Conservation (phyloP, 1,140 invertebrate species). For the Diprion similis region DNA sequence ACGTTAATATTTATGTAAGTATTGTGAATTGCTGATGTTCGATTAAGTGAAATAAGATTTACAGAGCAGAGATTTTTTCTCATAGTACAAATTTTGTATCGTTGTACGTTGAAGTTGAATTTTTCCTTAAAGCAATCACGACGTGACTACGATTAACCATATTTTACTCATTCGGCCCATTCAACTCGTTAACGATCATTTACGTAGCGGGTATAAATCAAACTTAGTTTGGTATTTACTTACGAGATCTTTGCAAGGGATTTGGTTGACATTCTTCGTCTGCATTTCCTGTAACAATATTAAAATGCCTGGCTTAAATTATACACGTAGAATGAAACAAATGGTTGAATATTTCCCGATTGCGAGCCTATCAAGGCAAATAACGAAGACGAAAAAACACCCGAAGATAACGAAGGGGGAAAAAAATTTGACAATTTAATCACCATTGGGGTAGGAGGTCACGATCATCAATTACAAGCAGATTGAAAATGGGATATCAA, state of each 20-base stretch:
- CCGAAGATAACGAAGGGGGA: no score
- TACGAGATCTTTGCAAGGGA: slow-evolving; percentile 22
- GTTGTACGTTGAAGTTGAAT: not conserved
- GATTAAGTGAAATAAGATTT: not conserved
- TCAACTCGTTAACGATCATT: not conserved
- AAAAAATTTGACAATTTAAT: not conserved
- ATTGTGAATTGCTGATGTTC: not conserved
- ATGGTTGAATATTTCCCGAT: slow-evolving; percentile 14
- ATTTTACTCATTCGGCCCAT: not conserved
- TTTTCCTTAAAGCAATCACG: not conserved
- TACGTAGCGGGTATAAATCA: not conserved
- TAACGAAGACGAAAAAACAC: no score
- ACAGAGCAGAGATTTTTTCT: not conserved
- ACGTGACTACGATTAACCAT: not conserved
- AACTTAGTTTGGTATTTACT: not conserved
- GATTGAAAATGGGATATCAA: no score
- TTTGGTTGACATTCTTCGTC: slow-evolving; percentile 42
- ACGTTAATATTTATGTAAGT: not conserved
- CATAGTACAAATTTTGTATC: not conserved
- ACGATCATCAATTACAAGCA: no score
- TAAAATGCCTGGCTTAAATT: not conserved
- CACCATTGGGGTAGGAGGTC: not conserved
- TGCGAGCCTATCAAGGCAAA: not conserved
- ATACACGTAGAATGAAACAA: slow-evolving; percentile 15
- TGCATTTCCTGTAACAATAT: slow-evolving; percentile 34